phyloP scores from a whole-genome alignment of 1,140 invertebrate genomes.

The Atopsyche davidsoni region DNA sequence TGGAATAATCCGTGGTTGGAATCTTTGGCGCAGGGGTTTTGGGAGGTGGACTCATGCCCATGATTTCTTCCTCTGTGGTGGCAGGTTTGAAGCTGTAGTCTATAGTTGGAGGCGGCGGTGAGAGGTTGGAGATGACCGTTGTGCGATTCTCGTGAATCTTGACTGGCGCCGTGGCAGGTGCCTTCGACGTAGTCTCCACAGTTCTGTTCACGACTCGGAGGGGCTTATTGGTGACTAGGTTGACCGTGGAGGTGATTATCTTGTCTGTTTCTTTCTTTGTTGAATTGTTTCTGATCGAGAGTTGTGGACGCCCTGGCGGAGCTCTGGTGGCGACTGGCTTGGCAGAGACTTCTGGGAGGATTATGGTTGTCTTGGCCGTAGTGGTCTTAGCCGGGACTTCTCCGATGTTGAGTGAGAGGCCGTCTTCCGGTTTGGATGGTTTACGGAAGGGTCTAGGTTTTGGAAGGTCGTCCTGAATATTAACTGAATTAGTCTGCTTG shows the following conservation, averaged over 20 bases:
- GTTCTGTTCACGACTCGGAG: slow-evolving; percentile 36
- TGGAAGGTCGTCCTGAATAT: slow-evolving; percentile 3
- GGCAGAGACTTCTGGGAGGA: slow-evolving; percentile 1
- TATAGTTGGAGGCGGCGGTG: slow-evolving; percentile 42
- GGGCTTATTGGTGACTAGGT: slow-evolving; percentile 43
- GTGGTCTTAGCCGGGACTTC: slow-evolving; percentile 32
- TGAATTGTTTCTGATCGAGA: slow-evolving; percentile 32
- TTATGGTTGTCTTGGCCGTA: slow-evolving; percentile 2
- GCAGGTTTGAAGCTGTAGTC: slow-evolving; percentile 41
- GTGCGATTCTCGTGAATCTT: slow-evolving; percentile 33
- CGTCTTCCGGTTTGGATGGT: slow-evolving; percentile 8
- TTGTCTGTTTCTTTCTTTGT: slow-evolving; percentile 37
- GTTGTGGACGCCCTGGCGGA: slow-evolving; percentile 31
- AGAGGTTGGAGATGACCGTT: slow-evolving; percentile 43
- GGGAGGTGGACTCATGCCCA: slow-evolving; percentile 47
- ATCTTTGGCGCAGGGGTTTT: slow-evolving; percentile 37
- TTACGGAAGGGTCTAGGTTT: slow-evolving; percentile 27
- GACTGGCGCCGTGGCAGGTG: slow-evolving; percentile 35
- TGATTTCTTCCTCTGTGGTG: slow-evolving; percentile 42
- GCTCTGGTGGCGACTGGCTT: neutral
- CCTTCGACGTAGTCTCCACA: slow-evolving; percentile 33
- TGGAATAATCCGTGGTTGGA: slow-evolving; percentile 36
- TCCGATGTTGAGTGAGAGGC: slow-evolving; percentile 42
- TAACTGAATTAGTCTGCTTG: slow-evolving; percentile 8
- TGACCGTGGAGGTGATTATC: slow-evolving; percentile 45